Base-by-base conservation (phyloP, 2,888 invertebrate species). In the Chloroclystis v-ata region DNA sequence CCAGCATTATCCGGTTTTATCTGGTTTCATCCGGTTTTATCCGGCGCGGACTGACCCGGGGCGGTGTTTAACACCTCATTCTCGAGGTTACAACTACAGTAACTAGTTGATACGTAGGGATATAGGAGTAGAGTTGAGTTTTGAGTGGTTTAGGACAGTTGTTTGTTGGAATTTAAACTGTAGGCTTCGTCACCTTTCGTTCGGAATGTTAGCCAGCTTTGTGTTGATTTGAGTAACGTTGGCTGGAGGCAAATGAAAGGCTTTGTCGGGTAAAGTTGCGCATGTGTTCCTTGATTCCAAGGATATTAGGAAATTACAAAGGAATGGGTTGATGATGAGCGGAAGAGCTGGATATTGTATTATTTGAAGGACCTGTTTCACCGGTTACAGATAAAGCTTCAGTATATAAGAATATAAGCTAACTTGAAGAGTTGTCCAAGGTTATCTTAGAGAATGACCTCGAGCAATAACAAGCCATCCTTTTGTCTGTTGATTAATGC, bases 41-140 rank as follows among this genome's bases (percentile, higher is more conserved):
- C 67, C 63, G 54, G 67, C 65, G 48, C 48, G 57, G 60, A 59
- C 67, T 62, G 59, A 69, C 69, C 65, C 66, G 58, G 57, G 66
- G 69, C 71, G 61, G 69, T 68, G 67, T 73, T 78, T 77, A 77
- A 72, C 77, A 73, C 76, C 72, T 74, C 74, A 68, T 75, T 74
- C 51, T 56, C 49, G 59, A 64, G 72, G 73, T 69, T 61, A 59
- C 54, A 57, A 60, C 62, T 63, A 60, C 51, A 30, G 32, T 28
- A 16, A 38, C 37, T 39, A 47, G 13, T 8, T 42, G 39, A 28
- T 33, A 30, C 12, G 12, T 38, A 20, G 20, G 25, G 37, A 43
- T 37, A 13, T 41, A 37, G 29, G 12, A 37, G 44, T 48, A 54
- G 43, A 37, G 54, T 43, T 35, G 28, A 38, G 2, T 49, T 49